Evolutionary conservation across 1,140 invertebrate genomes (phyloP), one percentile per base, ranked within the genome.

Genomic region (Penaeus vannamei): DNA sequence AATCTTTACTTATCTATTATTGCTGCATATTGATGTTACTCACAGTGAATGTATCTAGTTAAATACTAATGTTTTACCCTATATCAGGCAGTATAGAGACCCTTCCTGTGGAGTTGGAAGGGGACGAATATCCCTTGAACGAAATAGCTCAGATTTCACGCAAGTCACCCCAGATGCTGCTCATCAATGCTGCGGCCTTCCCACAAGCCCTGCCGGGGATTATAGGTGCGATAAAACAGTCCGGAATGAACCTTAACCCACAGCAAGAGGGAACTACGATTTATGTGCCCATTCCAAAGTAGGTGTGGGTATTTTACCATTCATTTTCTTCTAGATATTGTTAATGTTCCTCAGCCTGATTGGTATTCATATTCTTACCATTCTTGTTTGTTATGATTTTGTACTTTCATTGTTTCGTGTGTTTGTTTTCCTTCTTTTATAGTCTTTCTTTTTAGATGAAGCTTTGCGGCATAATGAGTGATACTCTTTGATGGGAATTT

Each of bases 261-360:
- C 98, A 99, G 93, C 97, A 98, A 93, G 98, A 99, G 93, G 97
- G 97, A 60, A 98, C 97, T 23, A 97, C 95, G 2, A 93, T 99
- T 72, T 98, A 96, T 93, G 94, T 99, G 84, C 96, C 97, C 60
- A 94, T 98, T 91, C 97, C 98, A 20, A 98, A 98, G 96, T 96
- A 94, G 94, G 93, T 92, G 22, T 22, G 20, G 14, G 1, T 36
- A 4, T 59, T 62, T 29, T 53, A 14, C 5, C 53, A 1, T 17
- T 53, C 17, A 0, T 53, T 17, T 17, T 42, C 36, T 23, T 20
- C 29, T 20, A 20, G n/a, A 46, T 42, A 32, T 26, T 23, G 23
- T 29, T 26, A n/a, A 0, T 87, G n/a, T 29, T 86, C n/a, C 42
- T 17, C 5, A n/a, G 2, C 23, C 26, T 26, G 10, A 22, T 20